Evolutionary conservation across 2,888 invertebrate species (phyloP).

Genomic region (Eilema depressum): DNA sequence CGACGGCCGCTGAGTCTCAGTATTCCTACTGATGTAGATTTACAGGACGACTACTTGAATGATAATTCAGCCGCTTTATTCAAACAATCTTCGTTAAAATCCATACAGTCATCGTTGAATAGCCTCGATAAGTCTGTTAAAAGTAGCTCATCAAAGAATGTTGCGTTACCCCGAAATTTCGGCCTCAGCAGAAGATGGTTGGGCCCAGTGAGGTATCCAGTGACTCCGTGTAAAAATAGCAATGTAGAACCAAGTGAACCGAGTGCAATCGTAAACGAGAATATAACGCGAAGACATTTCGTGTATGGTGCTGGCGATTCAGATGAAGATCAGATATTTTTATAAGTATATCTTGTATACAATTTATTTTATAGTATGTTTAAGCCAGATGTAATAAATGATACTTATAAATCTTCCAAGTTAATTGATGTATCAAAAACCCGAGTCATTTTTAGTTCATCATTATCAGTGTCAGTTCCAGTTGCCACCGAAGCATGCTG

Average conservation of each 20-base stretch:
- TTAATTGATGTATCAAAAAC: not conserved
- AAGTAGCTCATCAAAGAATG: conserved; percentile 72
- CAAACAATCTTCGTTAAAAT: conserved; percentile 74
- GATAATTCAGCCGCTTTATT: conserved; percentile 62
- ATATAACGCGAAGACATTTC: conserved; percentile 78
- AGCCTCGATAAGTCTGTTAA: conserved; percentile 74
- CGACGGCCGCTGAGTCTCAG: conserved; percentile 81
- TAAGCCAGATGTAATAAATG: conserved; percentile 52
- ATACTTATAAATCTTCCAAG: conserved; percentile 19
- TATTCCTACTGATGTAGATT: conserved; percentile 75
- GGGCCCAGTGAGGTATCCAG: conserved; percentile 89
- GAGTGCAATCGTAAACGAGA: conserved; percentile 72
- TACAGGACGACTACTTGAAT: conserved; percentile 74
- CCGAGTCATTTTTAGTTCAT: not conserved
- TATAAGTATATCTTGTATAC: conserved; percentile 65
- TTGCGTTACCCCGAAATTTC: conserved; percentile 87
- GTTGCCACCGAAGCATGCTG: not conserved
- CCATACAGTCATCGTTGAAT: conserved; percentile 76
- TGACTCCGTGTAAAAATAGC: conserved; percentile 88
- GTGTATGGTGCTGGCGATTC: conserved; percentile 84
- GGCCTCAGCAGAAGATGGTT: conserved; percentile 88
- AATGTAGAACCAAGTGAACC: conserved; percentile 56
- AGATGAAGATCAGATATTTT: conserved; percentile 89
- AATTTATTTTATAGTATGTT: conserved; percentile 47
- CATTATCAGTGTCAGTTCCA: not conserved